Evolutionary conservation across 2,113 vertebrate species (phyloP).

Genomic region (Cavia porcellus): DNA sequence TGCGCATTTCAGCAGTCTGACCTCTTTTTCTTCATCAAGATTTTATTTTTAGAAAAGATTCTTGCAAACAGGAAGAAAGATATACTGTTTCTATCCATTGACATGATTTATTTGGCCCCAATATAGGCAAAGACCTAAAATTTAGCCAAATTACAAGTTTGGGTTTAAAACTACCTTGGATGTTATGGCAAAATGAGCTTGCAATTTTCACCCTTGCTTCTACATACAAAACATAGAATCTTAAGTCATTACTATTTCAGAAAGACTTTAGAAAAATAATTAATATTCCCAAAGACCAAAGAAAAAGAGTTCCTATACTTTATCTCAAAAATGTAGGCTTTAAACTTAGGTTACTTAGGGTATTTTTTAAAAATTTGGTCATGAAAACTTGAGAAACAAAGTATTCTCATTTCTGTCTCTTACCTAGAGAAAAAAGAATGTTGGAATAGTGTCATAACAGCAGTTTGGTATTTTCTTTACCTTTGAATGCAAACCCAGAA

Average conservation of each 20-base stretch:
- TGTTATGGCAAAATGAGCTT: not conserved
- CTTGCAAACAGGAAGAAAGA: not conserved
- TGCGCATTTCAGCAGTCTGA: slow-evolving; percentile 36
- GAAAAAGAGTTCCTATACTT: not conserved
- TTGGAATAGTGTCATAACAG: not conserved
- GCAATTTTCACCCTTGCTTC: not conserved
- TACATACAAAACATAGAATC: not conserved
- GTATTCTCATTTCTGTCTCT: not conserved
- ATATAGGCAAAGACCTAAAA: not conserved
- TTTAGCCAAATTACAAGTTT: not conserved
- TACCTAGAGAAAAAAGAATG: not conserved
- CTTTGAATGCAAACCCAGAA: not conserved
- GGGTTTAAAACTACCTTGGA: not conserved
- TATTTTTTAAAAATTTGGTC: not conserved
- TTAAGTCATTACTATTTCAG: not conserved
- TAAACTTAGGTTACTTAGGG: not conserved
- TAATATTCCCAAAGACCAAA: not conserved
- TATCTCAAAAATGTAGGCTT: not conserved
- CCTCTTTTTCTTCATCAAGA: not conserved
- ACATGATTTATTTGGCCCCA: slow-evolving; percentile 7
- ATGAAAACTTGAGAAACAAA: not conserved
- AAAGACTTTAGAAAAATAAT: not conserved
- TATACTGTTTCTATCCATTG: not conserved
- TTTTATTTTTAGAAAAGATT: not conserved
- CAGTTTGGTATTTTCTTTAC: not conserved